Base-by-base conservation (phyloP, 2,888 invertebrate genomes). In the Camptogramma bilineatum region DNA sequence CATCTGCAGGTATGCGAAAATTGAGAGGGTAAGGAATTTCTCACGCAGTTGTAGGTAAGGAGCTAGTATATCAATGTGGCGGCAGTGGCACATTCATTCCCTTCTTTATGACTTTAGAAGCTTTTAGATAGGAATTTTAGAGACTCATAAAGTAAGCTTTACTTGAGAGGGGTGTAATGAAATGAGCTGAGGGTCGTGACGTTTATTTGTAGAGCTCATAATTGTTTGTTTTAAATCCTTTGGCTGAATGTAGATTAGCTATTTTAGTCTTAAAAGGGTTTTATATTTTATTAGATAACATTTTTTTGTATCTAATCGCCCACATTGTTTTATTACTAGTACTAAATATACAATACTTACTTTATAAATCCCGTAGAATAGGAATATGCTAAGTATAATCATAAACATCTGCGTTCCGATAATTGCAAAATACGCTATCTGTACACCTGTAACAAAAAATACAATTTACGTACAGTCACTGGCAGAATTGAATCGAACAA, bases 381-480 rank as follows among this genome's bases (percentile, higher is more conserved):
- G 90, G 76, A 95, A 94, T 87, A 96, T 94, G 83, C 96, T 96
- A 62, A 96, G 91, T 64, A 95, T 89, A 71, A 96, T 95, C 95
- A 96, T 96, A 79, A 96, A 96, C 91, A 96, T 94, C 88, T 96
- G 96, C 52, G 96, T 96, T 81, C 96, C 96, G 86, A 96, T 96
- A 77, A 96, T 96, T 77, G 96, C 96, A 77, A 96, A 94, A 88
- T 96, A 96, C 73, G 96, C 96, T 88, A 96, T 96, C 94, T 96
- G 96, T 79, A 96, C 96, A 90, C 96, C 96, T 96, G 95, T 52
- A 95, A 95, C 88, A 87, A 91, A 75, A 70, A 73, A 52, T 55
- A 52, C 47, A 56, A 52, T 63, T 28, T 57, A 56, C 55, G 46
- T 46, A 50, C 48, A 53, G 18, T 42, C 50, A 54, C 39, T 58